A percentile compares a stretch with the other conserved stretches of the same genome.
phyloP scores from a whole-genome alignment of 2,888 invertebrate species.

The Napeogenes sylphis region DNA sequence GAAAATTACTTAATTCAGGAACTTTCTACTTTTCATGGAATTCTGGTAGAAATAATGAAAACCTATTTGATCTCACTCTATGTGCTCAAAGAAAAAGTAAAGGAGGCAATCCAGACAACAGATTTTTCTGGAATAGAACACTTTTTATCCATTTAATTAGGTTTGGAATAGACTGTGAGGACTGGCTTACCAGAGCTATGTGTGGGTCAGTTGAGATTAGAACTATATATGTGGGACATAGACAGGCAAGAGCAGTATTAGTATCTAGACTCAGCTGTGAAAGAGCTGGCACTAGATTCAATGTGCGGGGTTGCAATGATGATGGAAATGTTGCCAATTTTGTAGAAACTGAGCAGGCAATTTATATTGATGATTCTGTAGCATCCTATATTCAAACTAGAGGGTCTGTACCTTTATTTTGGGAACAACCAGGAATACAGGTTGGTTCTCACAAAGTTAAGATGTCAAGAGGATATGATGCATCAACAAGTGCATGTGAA shows the following conservation, averaged over 20 bases:
- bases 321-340: conserved; percentile 99
- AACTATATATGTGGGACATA: conserved; percentile 97
- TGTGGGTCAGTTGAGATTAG: conserved; percentile 98
- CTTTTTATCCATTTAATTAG: conserved; percentile 94
- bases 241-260: conserved; percentile 95
- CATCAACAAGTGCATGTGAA: conserved; percentile 95
- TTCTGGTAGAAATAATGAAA: conserved; percentile 62
- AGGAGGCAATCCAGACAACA: conserved; percentile 90
- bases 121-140: conserved; percentile 99
- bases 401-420: conserved; percentile 98
- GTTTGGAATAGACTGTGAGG: conserved; percentile 91
- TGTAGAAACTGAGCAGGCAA: conserved; percentile 99
- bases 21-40: conserved; percentile 98
- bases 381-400: conserved; percentile 94
- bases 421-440: conserved; percentile 99
- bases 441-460: conserved; percentile 99
- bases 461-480: conserved; percentile 96
- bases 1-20: conserved; percentile 97
- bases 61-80: conserved; percentile 92
- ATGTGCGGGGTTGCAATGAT: conserved; percentile 99
- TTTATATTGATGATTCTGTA: conserved; percentile 92
- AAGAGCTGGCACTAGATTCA: conserved; percentile 97
- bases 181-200: conserved; percentile 96
- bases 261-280: conserved; percentile 98
- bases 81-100: conserved; percentile 94